Evolutionary conservation across 2,797 vertebrate species (phyloP).

Genomic region (Garrulus glandarius): DNA sequence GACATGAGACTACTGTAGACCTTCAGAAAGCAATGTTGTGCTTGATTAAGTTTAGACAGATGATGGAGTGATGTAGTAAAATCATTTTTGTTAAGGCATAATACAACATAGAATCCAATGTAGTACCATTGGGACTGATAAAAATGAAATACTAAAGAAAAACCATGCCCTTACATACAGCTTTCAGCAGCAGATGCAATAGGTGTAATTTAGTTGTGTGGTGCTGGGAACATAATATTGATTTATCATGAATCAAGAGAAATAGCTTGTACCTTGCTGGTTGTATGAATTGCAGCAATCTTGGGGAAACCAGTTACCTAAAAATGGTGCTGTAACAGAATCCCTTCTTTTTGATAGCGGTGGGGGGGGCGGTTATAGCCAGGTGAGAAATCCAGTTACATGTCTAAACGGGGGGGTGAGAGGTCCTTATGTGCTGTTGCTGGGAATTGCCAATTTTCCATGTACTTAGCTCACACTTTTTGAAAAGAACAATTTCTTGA

Average conservation of each 20-base stretch:
- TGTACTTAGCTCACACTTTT: not conserved
- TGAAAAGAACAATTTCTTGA: not conserved
- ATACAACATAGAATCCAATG: constrained; percentile 6
- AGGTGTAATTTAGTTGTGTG: constrained; percentile 47
- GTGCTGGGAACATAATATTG: constrained; percentile 59
- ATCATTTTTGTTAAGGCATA: constrained; percentile 64
- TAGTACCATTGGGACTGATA: constrained; percentile 33
- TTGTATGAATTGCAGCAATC: not conserved
- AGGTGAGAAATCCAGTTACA: not conserved
- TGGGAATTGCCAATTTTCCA: not conserved
- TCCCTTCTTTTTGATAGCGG: not conserved
- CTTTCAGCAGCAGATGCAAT: constrained; percentile 45
- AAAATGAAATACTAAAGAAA: constrained; percentile 54
- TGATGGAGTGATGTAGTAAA: constrained; percentile 68
- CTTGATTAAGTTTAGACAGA: constrained; percentile 69
- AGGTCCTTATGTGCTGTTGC: not conserved
- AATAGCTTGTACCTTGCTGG: constrained; percentile 24
- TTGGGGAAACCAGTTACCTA: not conserved
- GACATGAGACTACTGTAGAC: not conserved
- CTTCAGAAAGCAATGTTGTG: constrained; percentile 63
- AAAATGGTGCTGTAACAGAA: not conserved
- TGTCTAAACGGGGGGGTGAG: not conserved
- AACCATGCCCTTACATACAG: constrained; percentile 1
- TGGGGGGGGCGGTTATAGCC: not conserved
- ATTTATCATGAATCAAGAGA: constrained; percentile 64